phyloP scores from a whole-genome alignment of 92 coral and sea anemone genomes.

The Chrysogorgia sp. region DNA sequence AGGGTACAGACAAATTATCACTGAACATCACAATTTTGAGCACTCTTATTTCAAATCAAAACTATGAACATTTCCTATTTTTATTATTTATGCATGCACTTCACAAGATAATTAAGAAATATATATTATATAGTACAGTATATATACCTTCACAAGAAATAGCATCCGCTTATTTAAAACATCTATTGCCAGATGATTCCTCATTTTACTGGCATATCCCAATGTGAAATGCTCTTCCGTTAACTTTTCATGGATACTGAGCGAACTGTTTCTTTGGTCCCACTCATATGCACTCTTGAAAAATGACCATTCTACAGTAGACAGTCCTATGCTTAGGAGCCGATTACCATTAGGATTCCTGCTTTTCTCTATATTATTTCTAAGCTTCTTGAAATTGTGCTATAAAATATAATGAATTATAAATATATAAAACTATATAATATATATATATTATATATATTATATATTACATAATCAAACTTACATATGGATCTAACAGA shows the following conservation, averaged over 20 bases:
- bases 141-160: conserved; percentile 27
- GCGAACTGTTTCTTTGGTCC: conserved; percentile 10
- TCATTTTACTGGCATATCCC: conserved; percentile 55
- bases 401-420: conserved; percentile 19
- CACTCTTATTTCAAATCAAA: too few relatives aligned
- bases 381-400: conserved; percentile 66
- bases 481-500: conserved; percentile 41
- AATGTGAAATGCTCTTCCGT: conserved; percentile 57
- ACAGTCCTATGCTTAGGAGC: neutral
- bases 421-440: neutral
- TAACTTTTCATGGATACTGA: conserved; percentile 48
- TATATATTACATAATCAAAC: neutral
- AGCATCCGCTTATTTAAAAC: conserved; percentile 56
- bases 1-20: too few relatives aligned
- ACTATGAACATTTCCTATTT: too few relatives aligned
- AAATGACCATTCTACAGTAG: conserved; percentile 3
- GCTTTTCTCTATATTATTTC: conserved; percentile 59
- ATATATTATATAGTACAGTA: neutral
- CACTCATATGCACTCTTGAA: conserved; percentile 22
- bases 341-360: neutral
- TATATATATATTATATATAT: neutral
- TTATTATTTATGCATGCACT: too few relatives aligned
- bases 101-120: neutral
- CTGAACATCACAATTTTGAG: too few relatives aligned
- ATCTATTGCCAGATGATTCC: conserved; percentile 58